Conservation (phyloP, 2,888 invertebrate species). For the Torymus aiolomorphi region DNA sequence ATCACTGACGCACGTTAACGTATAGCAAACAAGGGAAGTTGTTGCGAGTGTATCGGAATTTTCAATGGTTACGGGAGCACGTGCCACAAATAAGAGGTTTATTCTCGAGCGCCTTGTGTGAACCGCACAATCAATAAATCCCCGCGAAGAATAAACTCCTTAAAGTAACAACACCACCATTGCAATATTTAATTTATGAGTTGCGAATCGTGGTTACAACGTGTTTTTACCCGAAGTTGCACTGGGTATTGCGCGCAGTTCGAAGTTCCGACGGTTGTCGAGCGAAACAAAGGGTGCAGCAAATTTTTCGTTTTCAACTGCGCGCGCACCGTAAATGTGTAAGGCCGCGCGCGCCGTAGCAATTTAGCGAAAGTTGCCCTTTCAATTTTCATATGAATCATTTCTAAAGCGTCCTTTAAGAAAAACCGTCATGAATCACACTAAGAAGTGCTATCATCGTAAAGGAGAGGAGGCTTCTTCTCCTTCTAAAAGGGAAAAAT, state of each 20-base stretch:
- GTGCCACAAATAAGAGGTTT: constrained; percentile 30
- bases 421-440: constrained; percentile 22
- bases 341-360: neutral
- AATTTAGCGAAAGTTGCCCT: constrained; percentile 7
- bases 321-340: neutral
- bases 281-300: constrained; percentile 10
- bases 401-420: constrained; percentile 3
- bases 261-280: constrained; percentile 17
- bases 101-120: neutral
- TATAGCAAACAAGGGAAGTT: too few species aligned
- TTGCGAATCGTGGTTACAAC: constrained; percentile 31
- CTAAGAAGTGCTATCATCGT: constrained; percentile 4
- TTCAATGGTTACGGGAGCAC: too few species aligned
- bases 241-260: neutral
- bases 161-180: constrained; percentile 9
- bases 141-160: neutral
- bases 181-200: constrained; percentile 46
- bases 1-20: too few species aligned
- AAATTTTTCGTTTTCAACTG: constrained; percentile 13
- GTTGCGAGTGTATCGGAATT: too few species aligned
- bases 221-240: constrained; percentile 28
- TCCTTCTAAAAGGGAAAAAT: too few species aligned
- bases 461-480: neutral
- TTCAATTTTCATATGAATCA: constrained; percentile 7
- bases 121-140: constrained; percentile 40